Conservation (phyloP, 2,888 invertebrate species). For the Nemotelus nigrinus region DNA sequence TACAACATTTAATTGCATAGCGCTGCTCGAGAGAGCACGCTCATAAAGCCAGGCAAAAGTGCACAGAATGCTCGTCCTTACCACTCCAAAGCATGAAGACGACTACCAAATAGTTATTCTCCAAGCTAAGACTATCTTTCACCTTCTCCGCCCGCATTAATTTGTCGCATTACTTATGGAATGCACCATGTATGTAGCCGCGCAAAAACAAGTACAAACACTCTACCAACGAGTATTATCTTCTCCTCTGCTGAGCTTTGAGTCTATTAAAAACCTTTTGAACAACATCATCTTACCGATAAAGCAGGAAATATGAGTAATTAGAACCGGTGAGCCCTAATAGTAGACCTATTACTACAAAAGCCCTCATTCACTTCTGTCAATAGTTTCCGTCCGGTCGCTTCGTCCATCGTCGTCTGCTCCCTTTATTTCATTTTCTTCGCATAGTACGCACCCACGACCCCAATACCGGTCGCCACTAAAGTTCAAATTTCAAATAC, state of each 20-base stretch:
- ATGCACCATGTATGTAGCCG: background rate
- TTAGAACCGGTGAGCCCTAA: constrained; percentile 28
- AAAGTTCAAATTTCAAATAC: background rate
- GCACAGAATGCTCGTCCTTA: background rate
- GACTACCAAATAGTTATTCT: background rate
- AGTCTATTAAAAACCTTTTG: background rate
- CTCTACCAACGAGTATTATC: no score
- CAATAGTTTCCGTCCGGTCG: background rate
- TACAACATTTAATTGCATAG: background rate
- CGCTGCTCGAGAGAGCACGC: no score
- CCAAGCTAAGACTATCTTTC: background rate
- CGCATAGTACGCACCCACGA: no score
- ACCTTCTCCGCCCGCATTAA: background rate
- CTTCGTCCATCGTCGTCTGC: background rate
- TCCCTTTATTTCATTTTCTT: background rate
- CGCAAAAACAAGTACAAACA: no score
- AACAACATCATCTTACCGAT: background rate
- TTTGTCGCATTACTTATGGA: background rate
- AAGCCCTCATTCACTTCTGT: background rate
- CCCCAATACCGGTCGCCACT: no score
- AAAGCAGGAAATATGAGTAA: constrained; percentile 28
- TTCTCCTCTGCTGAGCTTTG: background rate
- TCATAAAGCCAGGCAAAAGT: no score
- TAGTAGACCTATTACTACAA: background rate
- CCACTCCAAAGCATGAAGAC: background rate